Evolutionary conservation across 2,888 invertebrate genomes (phyloP).

Genomic region (Stomorhina lunata): DNA sequence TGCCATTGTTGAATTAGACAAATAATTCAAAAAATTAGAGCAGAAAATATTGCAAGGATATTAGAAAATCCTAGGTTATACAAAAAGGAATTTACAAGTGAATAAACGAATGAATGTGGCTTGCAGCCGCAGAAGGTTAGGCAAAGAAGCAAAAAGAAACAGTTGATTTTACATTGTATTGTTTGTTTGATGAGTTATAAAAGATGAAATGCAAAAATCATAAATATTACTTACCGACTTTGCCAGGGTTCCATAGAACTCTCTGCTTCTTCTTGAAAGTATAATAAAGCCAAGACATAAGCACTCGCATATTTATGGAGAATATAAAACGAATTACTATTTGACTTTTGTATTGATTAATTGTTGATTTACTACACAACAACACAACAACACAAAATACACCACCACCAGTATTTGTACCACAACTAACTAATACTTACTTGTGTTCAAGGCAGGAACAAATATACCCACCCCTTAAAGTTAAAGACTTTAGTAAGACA

Average conservation of each 20-base stretch:
- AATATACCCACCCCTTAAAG: constrained; percentile 54
- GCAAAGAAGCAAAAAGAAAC: neutral
- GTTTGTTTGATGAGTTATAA: constrained; percentile 27
- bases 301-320: constrained; percentile 13
- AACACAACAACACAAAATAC: too few relatives aligned
- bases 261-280: constrained; percentile 9
- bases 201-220: constrained; percentile 51
- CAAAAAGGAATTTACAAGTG: neutral
- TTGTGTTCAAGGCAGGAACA: neutral
- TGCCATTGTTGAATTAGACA: constrained; percentile 23
- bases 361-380: constrained; percentile 59
- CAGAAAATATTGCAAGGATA: constrained; percentile 16
- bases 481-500: constrained; percentile 26
- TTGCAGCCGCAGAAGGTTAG: constrained; percentile 1
- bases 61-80: constrained; percentile 22
- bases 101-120: neutral
- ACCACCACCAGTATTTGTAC: neutral
- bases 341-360: constrained; percentile 63
- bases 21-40: constrained; percentile 15
- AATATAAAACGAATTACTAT: constrained; percentile 55
- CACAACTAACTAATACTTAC: neutral
- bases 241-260: too few relatives aligned
- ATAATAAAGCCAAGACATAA: constrained; percentile 21
- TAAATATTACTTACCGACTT: constrained; percentile 33
- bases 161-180: constrained; percentile 15